Percentiles rank a stretch among this genome's conserved stretches.
Conservation (phyloP, 2,797 vertebrate genomes). For the Morelia viridis region DNA sequence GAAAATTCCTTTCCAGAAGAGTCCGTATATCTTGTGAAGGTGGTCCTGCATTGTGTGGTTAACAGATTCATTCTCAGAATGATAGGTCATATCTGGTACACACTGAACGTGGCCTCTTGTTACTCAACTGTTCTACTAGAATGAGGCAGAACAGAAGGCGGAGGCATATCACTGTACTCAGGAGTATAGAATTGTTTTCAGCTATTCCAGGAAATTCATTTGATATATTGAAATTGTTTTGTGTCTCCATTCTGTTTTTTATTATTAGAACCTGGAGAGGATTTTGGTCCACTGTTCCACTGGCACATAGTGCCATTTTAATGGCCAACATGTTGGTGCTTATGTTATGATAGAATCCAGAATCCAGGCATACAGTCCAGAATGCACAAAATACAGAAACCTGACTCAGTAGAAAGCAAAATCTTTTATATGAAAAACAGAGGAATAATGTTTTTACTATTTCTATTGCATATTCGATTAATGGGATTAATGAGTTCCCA, state of each 20-base stretch:
- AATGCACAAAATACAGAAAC: background rate
- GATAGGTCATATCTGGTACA: background rate
- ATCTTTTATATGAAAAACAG: background rate
- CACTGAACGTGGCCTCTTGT: background rate
- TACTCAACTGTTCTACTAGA: background rate
- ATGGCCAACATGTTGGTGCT: background rate
- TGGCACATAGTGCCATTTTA: background rate
- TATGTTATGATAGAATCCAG: background rate
- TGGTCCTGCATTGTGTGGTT: background rate
- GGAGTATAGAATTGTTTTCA: background rate
- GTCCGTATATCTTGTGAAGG: background rate
- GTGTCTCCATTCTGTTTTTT: background rate
- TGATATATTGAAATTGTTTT: too few relatives aligned
- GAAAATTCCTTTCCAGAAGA: background rate
- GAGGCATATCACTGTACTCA: background rate
- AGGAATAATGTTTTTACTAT: background rate
- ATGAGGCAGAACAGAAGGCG: background rate
- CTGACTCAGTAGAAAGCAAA: background rate
- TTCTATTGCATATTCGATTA: background rate
- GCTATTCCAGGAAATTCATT: background rate
- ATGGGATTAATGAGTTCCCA: background rate
- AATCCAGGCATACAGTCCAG: background rate
- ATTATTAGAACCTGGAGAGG: constrained; percentile 8
- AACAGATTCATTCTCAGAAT: background rate
- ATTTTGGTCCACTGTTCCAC: constrained; percentile 3